These are phyloP conservation scores for Chalcis sispes DNA, from an alignment of 2,888 invertebrate species.

Conservation along the genomic window DNA sequence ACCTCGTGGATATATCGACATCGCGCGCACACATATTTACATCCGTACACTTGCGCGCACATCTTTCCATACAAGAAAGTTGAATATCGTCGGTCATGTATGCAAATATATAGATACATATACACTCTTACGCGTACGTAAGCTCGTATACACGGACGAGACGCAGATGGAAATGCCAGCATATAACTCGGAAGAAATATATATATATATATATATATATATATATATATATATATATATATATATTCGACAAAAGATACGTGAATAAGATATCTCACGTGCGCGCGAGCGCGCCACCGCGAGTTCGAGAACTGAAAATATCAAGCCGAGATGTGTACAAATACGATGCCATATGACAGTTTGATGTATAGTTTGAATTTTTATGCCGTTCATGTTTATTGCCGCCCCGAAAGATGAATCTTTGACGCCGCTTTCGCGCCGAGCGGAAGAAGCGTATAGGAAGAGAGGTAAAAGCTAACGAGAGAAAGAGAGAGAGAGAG, in stretches of 20 bases:
- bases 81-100: too few species aligned
- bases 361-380: conserved; percentile 64
- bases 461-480: background rate
- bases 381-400: conserved; percentile 62
- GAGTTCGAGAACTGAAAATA: conserved; percentile 58
- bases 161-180: too few species aligned
- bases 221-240: background rate
- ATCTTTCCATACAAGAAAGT: background rate
- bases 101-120: too few species aligned
- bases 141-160: background rate
- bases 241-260: too few species aligned
- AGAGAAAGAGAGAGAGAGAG: background rate
- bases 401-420: conserved; percentile 61
- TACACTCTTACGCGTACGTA: background rate
- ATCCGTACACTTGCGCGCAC: background rate
- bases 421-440: conserved; percentile 57
- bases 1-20: too few species aligned
- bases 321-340: conserved; percentile 61
- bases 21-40: background rate
- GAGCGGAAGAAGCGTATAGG: conserved; percentile 12
- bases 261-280: too few species aligned
- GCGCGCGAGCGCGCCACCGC: too few species aligned
- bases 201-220: too few species aligned
- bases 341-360: conserved; percentile 62
- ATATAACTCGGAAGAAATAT: too few species aligned